phyloP scores from a whole-genome alignment of 1,140 invertebrate genomes.

The Catajapyx aquilonaris region DNA sequence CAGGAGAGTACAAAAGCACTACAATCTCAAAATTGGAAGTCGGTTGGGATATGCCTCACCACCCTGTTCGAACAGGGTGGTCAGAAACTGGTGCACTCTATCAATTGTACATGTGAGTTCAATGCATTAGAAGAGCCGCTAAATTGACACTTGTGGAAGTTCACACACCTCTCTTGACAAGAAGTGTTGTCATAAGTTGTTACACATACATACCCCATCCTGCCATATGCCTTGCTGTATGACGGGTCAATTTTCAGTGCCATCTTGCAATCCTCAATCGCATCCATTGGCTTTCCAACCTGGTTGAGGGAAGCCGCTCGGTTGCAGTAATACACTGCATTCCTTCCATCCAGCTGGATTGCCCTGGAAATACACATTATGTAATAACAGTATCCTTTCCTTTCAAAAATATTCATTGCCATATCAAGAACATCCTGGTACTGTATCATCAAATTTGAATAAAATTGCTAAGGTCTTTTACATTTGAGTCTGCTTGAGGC shows the following conservation, averaged over 20 bases:
- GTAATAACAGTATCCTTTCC: too few relatives aligned
- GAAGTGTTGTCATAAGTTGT: conserved; percentile 3
- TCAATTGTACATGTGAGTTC: neutral
- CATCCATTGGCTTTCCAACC: conserved; percentile 51
- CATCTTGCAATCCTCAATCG: conserved; percentile 72
- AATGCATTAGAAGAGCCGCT: neutral
- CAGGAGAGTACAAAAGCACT: too few relatives aligned
- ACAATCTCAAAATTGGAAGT: too few relatives aligned
- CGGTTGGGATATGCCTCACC: neutral
- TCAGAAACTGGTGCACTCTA: neutral
- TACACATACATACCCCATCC: conserved; percentile 42
- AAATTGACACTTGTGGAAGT: neutral
- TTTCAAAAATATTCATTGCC: too few relatives aligned
- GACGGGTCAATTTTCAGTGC: conserved; percentile 70
- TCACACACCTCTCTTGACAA: neutral
- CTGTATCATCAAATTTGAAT: conserved; percentile 3
- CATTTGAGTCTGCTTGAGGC: neutral
- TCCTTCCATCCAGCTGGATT: conserved; percentile 58
- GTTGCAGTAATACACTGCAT: conserved; percentile 89
- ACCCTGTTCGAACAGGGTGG: neutral
- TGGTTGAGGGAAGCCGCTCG: conserved; percentile 79
- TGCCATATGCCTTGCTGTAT: conserved; percentile 86
- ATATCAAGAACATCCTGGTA: too few relatives aligned
- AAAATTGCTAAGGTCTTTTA: conserved; percentile 6
- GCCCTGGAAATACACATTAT: conserved; percentile 32